Evolutionary conservation across 2,888 invertebrate species (phyloP).

Genomic region (Leucozona laternaria): DNA sequence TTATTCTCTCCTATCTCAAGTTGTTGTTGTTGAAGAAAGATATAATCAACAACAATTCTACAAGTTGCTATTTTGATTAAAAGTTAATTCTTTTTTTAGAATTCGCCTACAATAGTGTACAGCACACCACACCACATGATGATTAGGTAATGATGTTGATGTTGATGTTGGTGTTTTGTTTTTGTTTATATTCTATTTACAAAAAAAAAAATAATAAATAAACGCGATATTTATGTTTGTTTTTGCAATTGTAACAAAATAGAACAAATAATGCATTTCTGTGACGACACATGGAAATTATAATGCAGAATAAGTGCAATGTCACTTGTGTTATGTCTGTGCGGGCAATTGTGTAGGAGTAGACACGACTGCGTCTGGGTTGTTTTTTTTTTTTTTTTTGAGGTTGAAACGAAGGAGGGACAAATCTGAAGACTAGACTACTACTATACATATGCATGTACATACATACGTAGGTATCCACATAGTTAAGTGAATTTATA

Average conservation of each 20-base stretch:
- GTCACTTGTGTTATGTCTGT: constrained; percentile 66
- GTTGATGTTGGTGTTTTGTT: constrained; percentile 20
- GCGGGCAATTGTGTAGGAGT: constrained; percentile 38
- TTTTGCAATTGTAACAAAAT: constrained; percentile 20
- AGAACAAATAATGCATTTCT: constrained; percentile 9
- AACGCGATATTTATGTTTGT: constrained; percentile 34
- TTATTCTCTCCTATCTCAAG: constrained; percentile 12
- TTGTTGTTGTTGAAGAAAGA: constrained; percentile 12
- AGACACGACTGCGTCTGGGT: constrained; percentile 21
- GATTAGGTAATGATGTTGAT: constrained; percentile 52
- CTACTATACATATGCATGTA: too few species aligned
- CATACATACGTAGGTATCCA: too few species aligned
- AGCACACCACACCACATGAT: constrained; percentile 28
- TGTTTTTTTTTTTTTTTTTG: too few species aligned
- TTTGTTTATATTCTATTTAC: constrained; percentile 52
- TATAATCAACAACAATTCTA: neutral
- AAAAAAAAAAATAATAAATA: neutral
- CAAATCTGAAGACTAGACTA: neutral
- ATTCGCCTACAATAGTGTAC: constrained; percentile 9
- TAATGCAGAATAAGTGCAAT: constrained; percentile 59
- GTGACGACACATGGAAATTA: constrained; percentile 13
- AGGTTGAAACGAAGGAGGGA: neutral
- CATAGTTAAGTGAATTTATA: neutral
- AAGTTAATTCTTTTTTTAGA: constrained; percentile 45
- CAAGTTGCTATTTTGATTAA: constrained; percentile 46